These are phyloP conservation scores for Lycopodina hypogea DNA, from an alignment of 37 sponge, comb jelly and placozoan species.

Conservation along the genomic window DNA sequence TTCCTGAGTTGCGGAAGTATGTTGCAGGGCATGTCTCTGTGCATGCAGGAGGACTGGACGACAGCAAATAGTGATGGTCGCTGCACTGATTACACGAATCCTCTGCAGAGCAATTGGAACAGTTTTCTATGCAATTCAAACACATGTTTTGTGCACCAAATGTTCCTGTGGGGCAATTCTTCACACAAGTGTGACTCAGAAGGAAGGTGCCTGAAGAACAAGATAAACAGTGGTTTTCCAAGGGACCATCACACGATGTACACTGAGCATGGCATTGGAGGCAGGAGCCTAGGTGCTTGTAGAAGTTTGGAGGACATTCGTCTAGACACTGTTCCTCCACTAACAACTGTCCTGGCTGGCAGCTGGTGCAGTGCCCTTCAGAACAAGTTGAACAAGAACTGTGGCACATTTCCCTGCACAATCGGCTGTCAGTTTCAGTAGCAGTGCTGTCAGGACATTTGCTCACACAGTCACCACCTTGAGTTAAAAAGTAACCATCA, in stretches of 20 bases:
- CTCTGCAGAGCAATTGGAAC: constrained; percentile 27
- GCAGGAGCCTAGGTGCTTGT: neutral
- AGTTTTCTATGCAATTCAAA: constrained; percentile 52
- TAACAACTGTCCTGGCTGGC: constrained; percentile 8
- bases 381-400: constrained; percentile 53
- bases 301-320: constrained; percentile 36
- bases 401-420: constrained; percentile 44
- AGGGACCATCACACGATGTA: constrained; percentile 48
- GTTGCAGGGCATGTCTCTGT: constrained; percentile 30
- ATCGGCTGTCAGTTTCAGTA: neutral
- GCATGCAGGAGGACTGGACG: constrained; percentile 18
- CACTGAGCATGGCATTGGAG: constrained; percentile 38
- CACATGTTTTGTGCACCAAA: constrained; percentile 18
- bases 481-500: constrained; percentile 8
- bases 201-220: constrained; percentile 24
- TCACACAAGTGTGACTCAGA: constrained; percentile 25
- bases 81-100: constrained; percentile 27
- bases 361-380: constrained; percentile 40
- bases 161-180: constrained; percentile 19
- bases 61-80: constrained; percentile 8
- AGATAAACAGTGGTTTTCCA: constrained; percentile 18
- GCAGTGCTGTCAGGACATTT: constrained; percentile 34
- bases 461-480: constrained; percentile 23
- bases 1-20: neutral
- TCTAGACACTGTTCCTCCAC: constrained; percentile 14